These are phyloP conservation scores for Eurois occulta DNA, from an alignment of 2,888 invertebrate genomes.

Conservation along the genomic window DNA sequence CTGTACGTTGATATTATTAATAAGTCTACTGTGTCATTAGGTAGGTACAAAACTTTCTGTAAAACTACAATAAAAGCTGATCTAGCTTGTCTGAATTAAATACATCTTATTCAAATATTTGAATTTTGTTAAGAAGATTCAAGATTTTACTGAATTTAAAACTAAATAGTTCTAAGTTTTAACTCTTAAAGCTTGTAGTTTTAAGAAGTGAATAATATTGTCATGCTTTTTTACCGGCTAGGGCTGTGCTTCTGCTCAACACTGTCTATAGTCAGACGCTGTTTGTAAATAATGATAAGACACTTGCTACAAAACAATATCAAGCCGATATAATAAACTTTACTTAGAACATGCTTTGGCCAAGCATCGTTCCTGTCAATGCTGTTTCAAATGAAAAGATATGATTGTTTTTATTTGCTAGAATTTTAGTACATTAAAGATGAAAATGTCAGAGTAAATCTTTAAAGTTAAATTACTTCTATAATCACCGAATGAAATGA, in stretches of 20 bases:
- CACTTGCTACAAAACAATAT: neutral
- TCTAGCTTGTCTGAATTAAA: conserved; percentile 18
- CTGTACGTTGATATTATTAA: neutral
- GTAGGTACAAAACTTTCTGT: conserved; percentile 33
- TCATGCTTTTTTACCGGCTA: conserved; percentile 4
- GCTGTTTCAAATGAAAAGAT: neutral
- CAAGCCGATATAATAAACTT: neutral
- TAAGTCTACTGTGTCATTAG: neutral
- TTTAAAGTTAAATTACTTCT: too few species aligned
- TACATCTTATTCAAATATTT: conserved; percentile 14
- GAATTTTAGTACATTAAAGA: too few species aligned
- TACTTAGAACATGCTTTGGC: neutral
- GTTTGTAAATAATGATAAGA: neutral
- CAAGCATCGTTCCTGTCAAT: neutral
- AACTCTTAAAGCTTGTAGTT: conserved; percentile 16
- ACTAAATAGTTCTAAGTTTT: conserved; percentile 16
- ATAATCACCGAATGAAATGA: too few species aligned
- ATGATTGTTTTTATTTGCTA: too few species aligned
- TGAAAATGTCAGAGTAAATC: too few species aligned
- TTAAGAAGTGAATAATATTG: conserved; percentile 28
- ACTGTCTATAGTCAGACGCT: neutral
- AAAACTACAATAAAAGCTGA: neutral
- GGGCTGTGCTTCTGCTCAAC: neutral
- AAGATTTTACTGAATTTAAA: conserved; percentile 25
- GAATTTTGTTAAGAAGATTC: conserved; percentile 24